A percentile compares a stretch with the other conserved stretches of the same genome.
Evolutionary conservation across 2,797 vertebrate species (phyloP).

Genomic region (Eospalax fontanierii): DNA sequence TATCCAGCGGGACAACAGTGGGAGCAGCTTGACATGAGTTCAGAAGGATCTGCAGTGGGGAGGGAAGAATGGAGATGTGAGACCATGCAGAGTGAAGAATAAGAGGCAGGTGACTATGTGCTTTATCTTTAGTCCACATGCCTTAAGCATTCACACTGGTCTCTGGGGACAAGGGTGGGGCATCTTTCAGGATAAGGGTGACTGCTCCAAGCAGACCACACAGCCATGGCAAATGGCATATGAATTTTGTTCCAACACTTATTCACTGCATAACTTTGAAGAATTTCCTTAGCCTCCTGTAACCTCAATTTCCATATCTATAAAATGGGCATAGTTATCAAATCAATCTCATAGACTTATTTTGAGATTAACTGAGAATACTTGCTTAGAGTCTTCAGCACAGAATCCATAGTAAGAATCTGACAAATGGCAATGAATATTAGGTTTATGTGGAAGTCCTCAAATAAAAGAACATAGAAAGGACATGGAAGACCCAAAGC

Average conservation of each 20-base stretch:
- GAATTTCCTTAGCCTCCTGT: not conserved
- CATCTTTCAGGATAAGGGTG: not conserved
- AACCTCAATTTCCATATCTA: not conserved
- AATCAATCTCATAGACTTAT: not conserved
- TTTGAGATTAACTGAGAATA: not conserved
- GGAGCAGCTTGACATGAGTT: not conserved
- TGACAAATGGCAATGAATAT: not conserved
- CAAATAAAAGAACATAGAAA: not conserved
- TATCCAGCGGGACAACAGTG: rapidly evolving
- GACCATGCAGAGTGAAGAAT: not conserved
- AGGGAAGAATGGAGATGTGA: rapidly evolving
- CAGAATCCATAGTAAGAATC: not conserved
- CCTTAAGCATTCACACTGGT: not conserved
- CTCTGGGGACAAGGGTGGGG: not conserved
- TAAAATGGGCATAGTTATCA: not conserved
- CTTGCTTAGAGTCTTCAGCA: not conserved
- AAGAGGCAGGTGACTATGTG: not conserved
- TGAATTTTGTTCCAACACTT: not conserved
- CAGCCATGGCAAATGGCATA: not conserved
- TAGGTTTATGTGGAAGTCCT: not conserved
- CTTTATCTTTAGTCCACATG: not conserved
- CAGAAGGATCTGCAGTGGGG: no score
- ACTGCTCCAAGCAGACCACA: not conserved
- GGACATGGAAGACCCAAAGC: not conserved
- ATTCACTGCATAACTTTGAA: not conserved